These are phyloP conservation scores for Lutraria lutraria DNA, from an alignment of 2,888 invertebrate species.

Conservation along the genomic window DNA sequence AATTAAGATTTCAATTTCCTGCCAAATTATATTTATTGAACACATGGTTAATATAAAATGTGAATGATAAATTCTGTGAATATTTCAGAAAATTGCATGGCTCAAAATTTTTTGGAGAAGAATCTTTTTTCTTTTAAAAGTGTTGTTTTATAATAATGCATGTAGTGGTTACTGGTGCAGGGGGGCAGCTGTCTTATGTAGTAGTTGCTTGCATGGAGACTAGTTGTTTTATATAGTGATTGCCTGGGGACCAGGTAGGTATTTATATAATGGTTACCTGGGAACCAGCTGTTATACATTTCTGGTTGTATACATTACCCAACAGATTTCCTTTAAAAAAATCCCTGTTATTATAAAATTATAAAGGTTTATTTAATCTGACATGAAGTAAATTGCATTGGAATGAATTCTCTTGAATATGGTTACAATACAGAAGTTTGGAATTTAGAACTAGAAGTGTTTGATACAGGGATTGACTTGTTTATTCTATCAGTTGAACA, in stretches of 20 bases:
- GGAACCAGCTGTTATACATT: background rate
- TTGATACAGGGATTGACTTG: no score
- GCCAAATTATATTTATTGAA: background rate
- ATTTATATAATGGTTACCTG: background rate
- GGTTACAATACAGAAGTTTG: no score
- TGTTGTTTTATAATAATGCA: no score
- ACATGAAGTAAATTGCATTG: background rate
- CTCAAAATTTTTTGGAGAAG: background rate
- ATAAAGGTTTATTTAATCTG: background rate
- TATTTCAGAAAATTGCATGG: background rate
- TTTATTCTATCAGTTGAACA: no score
- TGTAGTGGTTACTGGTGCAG: background rate
- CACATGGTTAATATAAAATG: background rate
- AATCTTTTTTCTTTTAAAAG: background rate
- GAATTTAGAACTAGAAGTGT: no score
- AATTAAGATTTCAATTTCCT: background rate
- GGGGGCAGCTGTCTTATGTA: no score
- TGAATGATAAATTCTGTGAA: background rate
- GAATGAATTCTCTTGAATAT: no score
- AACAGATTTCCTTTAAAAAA: background rate
- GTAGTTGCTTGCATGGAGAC: no score
- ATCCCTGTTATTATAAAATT: background rate
- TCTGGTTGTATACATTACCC: background rate
- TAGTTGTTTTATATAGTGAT: no score
- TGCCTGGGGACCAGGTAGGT: no score